phyloP scores from a whole-genome alignment of 2,797 vertebrate genomes.

The Monodelphis domestica region DNA sequence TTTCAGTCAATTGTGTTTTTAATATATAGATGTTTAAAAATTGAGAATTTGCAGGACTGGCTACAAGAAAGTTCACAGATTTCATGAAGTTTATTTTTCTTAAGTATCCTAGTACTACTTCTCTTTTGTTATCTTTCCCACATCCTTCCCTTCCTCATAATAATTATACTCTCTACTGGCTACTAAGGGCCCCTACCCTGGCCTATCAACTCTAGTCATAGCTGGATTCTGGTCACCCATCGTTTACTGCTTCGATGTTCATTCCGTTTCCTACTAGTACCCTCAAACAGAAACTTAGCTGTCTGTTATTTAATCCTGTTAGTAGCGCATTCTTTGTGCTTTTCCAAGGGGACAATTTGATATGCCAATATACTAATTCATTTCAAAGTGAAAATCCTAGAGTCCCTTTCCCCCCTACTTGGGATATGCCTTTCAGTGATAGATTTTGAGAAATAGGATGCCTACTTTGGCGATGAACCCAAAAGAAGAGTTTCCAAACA shows the following conservation, averaged over 20 bases:
- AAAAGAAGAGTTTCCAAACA: too few species aligned
- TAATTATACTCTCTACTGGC: background rate
- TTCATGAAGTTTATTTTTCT: background rate
- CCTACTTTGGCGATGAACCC: too few species aligned
- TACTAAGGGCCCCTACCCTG: background rate
- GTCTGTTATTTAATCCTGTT: background rate
- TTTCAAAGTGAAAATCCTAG: background rate
- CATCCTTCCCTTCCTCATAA: background rate
- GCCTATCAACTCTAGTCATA: background rate
- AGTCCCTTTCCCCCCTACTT: background rate
- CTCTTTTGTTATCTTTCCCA: background rate
- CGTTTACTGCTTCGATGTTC: too few species aligned
- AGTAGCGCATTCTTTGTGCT: background rate
- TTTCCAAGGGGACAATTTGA: background rate
- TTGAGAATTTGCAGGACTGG: background rate
- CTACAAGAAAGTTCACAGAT: background rate
- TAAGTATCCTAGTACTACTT: background rate
- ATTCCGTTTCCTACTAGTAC: too few species aligned
- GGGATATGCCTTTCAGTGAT: background rate
- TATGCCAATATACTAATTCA: background rate
- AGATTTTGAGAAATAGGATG: background rate
- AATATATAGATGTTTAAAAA: background rate
- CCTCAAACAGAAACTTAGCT: background rate
- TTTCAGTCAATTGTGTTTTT: background rate
- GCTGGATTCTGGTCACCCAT: background rate